Conservation (phyloP, 2,113 vertebrate genomes). For the Condylura cristata region DNA sequence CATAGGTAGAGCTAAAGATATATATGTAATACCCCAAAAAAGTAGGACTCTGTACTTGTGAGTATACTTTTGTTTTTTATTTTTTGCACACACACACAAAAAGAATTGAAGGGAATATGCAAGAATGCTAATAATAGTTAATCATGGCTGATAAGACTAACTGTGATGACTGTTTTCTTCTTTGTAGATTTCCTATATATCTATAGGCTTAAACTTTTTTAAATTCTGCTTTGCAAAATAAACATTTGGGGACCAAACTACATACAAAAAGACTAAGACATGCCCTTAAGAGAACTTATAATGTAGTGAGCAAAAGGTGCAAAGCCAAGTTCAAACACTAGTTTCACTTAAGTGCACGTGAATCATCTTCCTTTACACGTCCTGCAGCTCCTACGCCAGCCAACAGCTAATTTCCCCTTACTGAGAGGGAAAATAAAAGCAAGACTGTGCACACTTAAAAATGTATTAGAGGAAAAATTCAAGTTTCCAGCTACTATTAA, state of each 20-base stretch:
- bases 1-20: neutral
- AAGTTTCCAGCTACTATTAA: neutral
- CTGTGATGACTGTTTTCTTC: conserved; percentile 24
- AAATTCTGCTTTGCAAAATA: conserved; percentile 2
- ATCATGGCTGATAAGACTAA: neutral
- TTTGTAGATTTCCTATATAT: neutral
- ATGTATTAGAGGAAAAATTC: neutral
- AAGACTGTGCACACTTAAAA: conserved; percentile 6
- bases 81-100: neutral
- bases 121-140: neutral
- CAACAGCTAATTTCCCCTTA: neutral
- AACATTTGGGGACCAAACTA: neutral
- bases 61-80: neutral
- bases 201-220: neutral
- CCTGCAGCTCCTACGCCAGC: neutral
- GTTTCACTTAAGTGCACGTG: neutral
- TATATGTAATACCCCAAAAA: neutral
- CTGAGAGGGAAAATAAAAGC: neutral
- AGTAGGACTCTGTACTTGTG: neutral
- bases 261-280: neutral
- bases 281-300: neutral
- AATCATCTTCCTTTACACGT: neutral
- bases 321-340: neutral
- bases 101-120: neutral
- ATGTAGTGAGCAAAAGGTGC: neutral